Conservation (phyloP, 2,797 vertebrate species). For the Salmo trutta region DNA sequence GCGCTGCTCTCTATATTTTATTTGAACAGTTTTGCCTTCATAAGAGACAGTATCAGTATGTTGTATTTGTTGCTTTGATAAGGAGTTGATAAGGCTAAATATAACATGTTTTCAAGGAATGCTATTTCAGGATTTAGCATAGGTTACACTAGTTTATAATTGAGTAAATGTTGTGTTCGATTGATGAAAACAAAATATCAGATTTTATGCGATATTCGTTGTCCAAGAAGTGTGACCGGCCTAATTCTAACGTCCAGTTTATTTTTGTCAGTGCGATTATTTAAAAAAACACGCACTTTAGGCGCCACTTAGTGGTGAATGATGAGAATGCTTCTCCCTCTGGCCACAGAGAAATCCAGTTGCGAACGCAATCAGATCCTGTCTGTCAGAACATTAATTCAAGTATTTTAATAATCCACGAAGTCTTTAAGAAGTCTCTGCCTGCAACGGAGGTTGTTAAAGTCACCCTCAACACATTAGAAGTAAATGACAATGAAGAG, state of each 20-base stretch:
- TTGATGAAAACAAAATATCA: neutral
- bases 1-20: neutral
- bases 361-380: slow-evolving; percentile 21
- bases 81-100: neutral
- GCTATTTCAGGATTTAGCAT: neutral
- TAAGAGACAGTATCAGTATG: neutral
- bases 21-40: neutral
- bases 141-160: neutral
- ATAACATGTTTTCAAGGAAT: neutral
- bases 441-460: neutral
- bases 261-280: neutral
- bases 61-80: neutral
- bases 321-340: neutral
- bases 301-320: slow-evolving; percentile 55
- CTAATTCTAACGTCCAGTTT: neutral
- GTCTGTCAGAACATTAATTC: neutral
- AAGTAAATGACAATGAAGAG: neutral
- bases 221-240: neutral
- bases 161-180: neutral
- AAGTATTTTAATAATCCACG: slow-evolving; percentile 4
- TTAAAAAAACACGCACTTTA: slow-evolving; percentile 20
- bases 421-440: neutral
- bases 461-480: neutral
- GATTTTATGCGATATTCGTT: neutral
- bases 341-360: neutral